Percentiles rank a stretch among this genome's conserved stretches.
Evolutionary conservation across 1,140 invertebrate species (phyloP).

Genomic region (Teleogryllus occipitalis): DNA sequence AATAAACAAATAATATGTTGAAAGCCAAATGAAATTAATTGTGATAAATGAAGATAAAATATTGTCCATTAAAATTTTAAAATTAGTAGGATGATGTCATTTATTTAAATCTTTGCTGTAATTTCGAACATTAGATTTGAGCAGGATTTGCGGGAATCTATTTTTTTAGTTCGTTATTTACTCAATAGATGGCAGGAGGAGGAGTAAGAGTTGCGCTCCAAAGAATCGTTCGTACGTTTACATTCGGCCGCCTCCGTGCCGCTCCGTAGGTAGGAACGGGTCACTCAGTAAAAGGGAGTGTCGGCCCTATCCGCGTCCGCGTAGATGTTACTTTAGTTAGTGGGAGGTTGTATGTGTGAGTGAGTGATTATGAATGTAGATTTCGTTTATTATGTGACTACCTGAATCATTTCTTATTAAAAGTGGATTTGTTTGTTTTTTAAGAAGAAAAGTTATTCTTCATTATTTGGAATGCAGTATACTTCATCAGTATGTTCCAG

Average conservation of each 20-base stretch:
- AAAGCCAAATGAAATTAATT: too few species aligned
- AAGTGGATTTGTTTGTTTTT: too few species aligned
- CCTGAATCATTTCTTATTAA: too few species aligned
- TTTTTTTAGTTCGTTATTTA: neutral
- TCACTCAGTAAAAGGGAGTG: constrained; percentile 1
- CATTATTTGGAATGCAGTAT: neutral
- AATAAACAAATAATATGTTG: too few species aligned
- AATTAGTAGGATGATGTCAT: too few species aligned
- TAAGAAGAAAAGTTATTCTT: too few species aligned
- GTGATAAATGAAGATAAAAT: too few species aligned
- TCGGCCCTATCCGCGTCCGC: neutral
- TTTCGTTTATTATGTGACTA: neutral
- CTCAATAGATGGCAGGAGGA: neutral
- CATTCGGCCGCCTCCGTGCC: neutral
- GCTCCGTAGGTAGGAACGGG: neutral
- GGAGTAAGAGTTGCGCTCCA: neutral
- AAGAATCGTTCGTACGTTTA: neutral
- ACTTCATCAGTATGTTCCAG: neutral
- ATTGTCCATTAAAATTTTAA: too few species aligned
- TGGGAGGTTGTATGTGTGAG: neutral
- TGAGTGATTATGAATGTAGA: neutral
- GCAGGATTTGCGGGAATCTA: neutral
- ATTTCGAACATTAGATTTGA: too few species aligned
- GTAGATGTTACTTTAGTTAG: neutral
- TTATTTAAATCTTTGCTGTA: too few species aligned